Evolutionary conservation across 2,888 invertebrate genomes (phyloP).

Genomic region (Pheosia tremula): DNA sequence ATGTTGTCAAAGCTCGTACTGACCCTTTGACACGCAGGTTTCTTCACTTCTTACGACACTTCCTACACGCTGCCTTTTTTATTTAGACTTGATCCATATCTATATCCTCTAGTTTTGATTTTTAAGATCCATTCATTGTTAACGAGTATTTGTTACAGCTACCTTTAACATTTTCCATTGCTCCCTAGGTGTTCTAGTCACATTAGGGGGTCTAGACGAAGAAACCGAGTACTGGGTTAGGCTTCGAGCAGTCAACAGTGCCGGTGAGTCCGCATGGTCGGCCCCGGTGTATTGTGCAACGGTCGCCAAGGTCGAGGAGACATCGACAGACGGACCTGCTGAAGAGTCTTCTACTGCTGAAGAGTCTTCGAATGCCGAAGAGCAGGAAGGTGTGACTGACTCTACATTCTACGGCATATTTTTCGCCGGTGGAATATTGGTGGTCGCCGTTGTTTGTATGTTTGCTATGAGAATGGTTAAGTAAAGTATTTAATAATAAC

Average conservation of each 20-base stretch:
- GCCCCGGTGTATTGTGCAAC: slow-evolving; percentile 43
- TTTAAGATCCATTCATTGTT: no score
- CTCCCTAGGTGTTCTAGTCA: slow-evolving; percentile 43
- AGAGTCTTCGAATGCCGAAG: slow-evolving; percentile 15
- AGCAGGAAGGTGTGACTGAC: slow-evolving; percentile 22
- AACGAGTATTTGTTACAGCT: no score
- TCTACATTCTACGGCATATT: slow-evolving; percentile 64
- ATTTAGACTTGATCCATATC: no score
- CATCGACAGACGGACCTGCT: slow-evolving; percentile 19
- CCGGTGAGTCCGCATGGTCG: slow-evolving; percentile 64
- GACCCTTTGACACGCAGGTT: no score
- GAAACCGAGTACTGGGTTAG: slow-evolving; percentile 62
- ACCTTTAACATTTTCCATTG: background rate
- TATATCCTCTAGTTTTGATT: no score
- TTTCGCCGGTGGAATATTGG: slow-evolving; percentile 59
- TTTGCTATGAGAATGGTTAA: slow-evolving; percentile 59
- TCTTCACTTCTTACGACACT: no score
- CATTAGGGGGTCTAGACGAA: slow-evolving; percentile 46
- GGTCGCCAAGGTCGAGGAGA: slow-evolving; percentile 16
- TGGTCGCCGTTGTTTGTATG: slow-evolving; percentile 57
- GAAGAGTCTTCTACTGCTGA: slow-evolving; percentile 17
- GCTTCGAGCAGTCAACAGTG: slow-evolving; percentile 54
- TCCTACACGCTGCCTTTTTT: no score
- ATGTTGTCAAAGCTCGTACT: no score
- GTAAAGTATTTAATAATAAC: slow-evolving; percentile 4